Conservation (phyloP, 2,113 vertebrate species). For the Tragelaphus strepsiceros region DNA sequence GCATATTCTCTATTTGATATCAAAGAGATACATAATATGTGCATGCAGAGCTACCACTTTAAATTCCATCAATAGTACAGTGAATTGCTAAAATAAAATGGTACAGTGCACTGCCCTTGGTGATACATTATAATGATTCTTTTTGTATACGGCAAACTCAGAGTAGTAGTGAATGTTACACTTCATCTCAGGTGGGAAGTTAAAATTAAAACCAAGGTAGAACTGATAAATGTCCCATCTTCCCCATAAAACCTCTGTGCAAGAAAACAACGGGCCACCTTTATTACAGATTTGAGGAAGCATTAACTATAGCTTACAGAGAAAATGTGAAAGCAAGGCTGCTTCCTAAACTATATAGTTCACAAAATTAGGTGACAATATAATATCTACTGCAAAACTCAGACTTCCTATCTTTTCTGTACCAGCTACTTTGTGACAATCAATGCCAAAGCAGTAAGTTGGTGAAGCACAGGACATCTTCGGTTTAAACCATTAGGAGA, state of each 20-base stretch:
- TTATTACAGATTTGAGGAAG: neutral
- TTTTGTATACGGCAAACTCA: neutral
- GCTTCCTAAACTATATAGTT: neutral
- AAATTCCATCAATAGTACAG: neutral
- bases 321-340: neutral
- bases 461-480: neutral
- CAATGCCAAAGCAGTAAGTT: neutral
- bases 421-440: neutral
- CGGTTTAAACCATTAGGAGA: neutral
- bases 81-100: neutral
- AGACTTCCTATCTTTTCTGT: neutral
- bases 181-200: neutral
- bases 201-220: neutral
- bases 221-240: neutral
- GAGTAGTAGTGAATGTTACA: neutral
- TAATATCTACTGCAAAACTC: neutral
- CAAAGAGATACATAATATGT: neutral
- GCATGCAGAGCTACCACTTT: neutral
- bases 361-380: neutral
- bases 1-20: neutral
- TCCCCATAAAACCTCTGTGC: neutral
- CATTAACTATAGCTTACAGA: neutral
- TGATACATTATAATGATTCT: neutral
- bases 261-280: neutral
- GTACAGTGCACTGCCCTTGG: accelerated